A percentile compares a stretch with the other conserved stretches of the same genome.
Conservation (phyloP, 2,113 vertebrate genomes). For the Himantopus leucocephalus region DNA sequence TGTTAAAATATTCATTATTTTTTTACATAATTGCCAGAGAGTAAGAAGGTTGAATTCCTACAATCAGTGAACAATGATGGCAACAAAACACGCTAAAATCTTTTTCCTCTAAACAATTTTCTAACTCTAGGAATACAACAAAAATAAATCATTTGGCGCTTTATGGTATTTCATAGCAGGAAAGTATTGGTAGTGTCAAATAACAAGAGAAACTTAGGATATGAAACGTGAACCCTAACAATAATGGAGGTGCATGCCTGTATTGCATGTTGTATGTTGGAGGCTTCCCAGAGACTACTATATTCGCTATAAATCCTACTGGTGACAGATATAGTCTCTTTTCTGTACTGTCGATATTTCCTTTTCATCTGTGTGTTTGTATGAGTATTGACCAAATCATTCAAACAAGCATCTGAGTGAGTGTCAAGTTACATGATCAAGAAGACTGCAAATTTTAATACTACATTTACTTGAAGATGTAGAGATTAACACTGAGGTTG, state of each 20-base stretch:
- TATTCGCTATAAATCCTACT: not conserved
- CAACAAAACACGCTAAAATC: not conserved
- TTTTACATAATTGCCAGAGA: not conserved
- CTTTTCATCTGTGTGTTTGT: not conserved
- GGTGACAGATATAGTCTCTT: not conserved
- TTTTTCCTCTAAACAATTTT: not conserved
- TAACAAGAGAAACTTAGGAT: not conserved
- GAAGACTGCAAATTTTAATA: not conserved
- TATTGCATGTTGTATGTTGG: not conserved
- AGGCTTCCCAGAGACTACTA: not conserved
- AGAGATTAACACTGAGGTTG: not conserved
- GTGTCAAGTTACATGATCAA: not conserved
- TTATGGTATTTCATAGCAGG: not conserved
- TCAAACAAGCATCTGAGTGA: not conserved
- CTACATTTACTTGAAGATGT: not conserved
- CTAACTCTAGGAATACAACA: not conserved
- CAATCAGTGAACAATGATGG: not conserved
- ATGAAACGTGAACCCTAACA: not conserved
- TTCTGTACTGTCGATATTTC: not conserved
- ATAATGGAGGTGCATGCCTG: not conserved
- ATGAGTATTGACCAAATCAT: not conserved
- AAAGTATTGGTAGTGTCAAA: not conserved
- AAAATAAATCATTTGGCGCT: not conserved
- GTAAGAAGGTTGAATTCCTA: not conserved
- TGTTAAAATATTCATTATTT: not conserved